Evolutionary conservation across 2,113 vertebrate species (phyloP), one percentile per base, ranked within the genome.

Genomic region (Budorcas taxicolor): DNA sequence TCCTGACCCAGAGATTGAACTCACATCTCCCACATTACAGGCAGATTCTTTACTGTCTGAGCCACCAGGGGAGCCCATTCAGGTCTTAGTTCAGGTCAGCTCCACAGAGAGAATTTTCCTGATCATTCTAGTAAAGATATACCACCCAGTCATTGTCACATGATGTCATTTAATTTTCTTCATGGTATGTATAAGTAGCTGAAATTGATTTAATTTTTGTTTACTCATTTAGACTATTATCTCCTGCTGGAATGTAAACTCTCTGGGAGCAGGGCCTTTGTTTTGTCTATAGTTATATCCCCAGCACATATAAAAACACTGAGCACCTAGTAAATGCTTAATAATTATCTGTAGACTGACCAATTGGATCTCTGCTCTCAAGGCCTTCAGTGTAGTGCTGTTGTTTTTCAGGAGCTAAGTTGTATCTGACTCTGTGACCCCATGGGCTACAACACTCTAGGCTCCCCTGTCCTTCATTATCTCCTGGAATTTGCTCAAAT

Each of bases 81-180:
- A 60, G 45, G 23, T 57, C 23, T 82, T 67, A 93, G 43, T 55
- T 33, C 90, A 47, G 33, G 33, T 89, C 23, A 52, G n/a, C 53
- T 89, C 23, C 33, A 58, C 4, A 57, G 36, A 40, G 19, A 93
- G 5, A 3, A 52, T 90, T 55, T 91, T 95, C 9, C 12, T 25
- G 6, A 53, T 86, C 4, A 92, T 90, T 95, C 55, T 60, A 71
- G 23, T 87, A 89, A 92, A 93, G 96, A 86, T 95, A 82, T 1
- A 78, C 25, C 43, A 90, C 19, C 36, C 64, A 57, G 55, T 87
- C 45, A 94, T 45, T 84, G 47, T 84, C n/a, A 88, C 8, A 64
- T 53, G 36, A 58, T 33, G 6, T 58, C 40, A 14, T 96, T 97
- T 93, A 31, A 91, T 95, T 92, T 97, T 91, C 36, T 96, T 91